Conservation (phyloP, 1,140 invertebrate species). For the Drosophila chauvacae region DNA sequence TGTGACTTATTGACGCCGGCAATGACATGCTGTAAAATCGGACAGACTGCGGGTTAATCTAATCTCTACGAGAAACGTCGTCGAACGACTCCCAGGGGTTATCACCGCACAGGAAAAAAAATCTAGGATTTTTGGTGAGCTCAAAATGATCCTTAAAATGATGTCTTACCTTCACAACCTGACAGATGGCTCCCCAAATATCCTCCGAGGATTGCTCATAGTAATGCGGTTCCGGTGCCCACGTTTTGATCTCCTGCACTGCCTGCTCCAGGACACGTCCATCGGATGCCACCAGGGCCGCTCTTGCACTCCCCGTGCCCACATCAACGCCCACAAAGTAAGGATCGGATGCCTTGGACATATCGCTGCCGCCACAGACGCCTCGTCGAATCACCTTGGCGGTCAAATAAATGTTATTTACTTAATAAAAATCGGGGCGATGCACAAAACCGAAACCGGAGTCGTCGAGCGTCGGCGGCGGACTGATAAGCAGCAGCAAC, state of each 20-base stretch:
- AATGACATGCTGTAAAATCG: conserved; percentile 86
- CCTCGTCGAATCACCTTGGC: conserved; percentile 42
- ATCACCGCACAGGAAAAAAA: conserved; percentile 7
- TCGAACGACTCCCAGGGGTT: conserved; percentile 18
- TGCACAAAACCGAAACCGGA: conserved; percentile 49
- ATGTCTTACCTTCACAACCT: conserved; percentile 72
- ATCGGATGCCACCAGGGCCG: conserved; percentile 89
- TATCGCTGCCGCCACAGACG: conserved; percentile 18
- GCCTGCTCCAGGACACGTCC: conserved; percentile 89
- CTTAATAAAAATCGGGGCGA: conserved; percentile 2
- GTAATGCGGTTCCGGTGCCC: conserved; percentile 90
- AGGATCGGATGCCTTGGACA: conserved; percentile 20
- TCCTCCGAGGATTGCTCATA: conserved; percentile 97
- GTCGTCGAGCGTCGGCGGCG: conserved; percentile 33
- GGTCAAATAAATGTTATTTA: conserved; percentile 76
- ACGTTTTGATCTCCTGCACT: conserved; percentile 89
- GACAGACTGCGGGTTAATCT: conserved; percentile 56
- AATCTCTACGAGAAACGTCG: conserved; percentile 46
- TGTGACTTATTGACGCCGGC: conserved; percentile 85
- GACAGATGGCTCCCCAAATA: conserved; percentile 90
- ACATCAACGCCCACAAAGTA: conserved; percentile 97
- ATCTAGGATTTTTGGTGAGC: conserved; percentile 7
- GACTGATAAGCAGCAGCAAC: conserved; percentile 65
- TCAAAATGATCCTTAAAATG: background rate
- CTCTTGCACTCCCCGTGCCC: conserved; percentile 94